Conservation (phyloP, 92 coral and sea anemone species). For the Phenganax subtilis region DNA sequence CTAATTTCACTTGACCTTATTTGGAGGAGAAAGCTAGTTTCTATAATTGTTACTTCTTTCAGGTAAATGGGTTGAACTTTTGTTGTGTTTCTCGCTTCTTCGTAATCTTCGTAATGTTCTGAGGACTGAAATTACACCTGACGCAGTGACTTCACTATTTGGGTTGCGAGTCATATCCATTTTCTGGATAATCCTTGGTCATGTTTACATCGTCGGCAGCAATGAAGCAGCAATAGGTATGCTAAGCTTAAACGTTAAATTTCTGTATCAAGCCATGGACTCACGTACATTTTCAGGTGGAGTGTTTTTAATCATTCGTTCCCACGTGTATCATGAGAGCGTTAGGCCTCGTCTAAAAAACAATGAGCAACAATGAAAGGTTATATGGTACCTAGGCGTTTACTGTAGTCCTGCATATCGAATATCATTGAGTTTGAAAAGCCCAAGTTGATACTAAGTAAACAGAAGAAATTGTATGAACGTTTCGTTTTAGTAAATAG, state of each 20-base stretch:
- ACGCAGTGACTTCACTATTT: conserved; percentile 7
- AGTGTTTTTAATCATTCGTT: too few relatives aligned
- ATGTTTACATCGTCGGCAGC: background rate
- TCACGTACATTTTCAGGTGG: too few relatives aligned
- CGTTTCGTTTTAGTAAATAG: conserved; percentile 5
- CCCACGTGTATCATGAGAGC: too few relatives aligned
- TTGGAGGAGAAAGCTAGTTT: background rate
- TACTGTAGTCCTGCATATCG: too few relatives aligned
- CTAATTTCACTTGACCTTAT: background rate
- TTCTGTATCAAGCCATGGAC: background rate
- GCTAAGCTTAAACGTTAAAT: background rate
- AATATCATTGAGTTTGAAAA: too few relatives aligned
- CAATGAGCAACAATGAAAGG: too few relatives aligned
- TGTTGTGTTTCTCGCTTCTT: conserved; percentile 30
- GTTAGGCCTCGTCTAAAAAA: too few relatives aligned
- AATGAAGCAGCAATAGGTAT: background rate
- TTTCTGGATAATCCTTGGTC: conserved; percentile 18
- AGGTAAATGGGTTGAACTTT: conserved; percentile 48
- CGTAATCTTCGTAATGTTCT: conserved; percentile 15
- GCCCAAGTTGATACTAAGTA: too few relatives aligned
- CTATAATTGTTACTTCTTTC: background rate
- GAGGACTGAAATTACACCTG: conserved; percentile 12
- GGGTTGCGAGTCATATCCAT: conserved; percentile 11
- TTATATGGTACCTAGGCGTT: too few relatives aligned
- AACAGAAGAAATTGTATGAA: too few relatives aligned